phyloP scores from a whole-genome alignment of 2,888 invertebrate species.

The Pemphredon lugubris region DNA sequence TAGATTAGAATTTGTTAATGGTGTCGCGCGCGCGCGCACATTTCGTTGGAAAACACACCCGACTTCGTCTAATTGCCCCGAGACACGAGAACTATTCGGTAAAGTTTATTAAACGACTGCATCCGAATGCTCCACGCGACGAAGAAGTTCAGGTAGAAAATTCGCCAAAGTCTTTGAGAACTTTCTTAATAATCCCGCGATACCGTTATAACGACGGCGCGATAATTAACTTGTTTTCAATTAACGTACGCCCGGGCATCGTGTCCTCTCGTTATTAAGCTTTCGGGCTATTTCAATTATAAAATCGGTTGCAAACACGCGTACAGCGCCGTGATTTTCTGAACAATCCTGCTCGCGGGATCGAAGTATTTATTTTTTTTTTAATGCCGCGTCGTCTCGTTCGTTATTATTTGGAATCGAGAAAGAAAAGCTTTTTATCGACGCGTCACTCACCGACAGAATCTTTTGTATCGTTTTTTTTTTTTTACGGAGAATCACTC shows the following conservation, averaged over 20 bases:
- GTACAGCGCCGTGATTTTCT: no score
- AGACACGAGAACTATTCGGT: conserved; percentile 1
- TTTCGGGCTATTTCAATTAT: background rate
- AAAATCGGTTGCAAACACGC: no score
- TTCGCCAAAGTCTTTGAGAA: background rate
- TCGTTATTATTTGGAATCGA: no score
- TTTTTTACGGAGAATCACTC: conserved; percentile 29
- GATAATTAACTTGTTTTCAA: background rate
- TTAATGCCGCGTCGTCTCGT: no score
- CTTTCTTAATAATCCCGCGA: background rate
- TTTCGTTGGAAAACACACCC: conserved; percentile 26
- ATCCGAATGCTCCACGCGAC: background rate
- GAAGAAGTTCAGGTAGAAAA: background rate
- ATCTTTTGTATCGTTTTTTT: background rate
- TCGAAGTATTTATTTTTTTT: no score
- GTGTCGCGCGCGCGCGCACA: conserved; percentile 35
- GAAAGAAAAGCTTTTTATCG: no score
- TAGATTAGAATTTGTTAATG: conserved; percentile 64
- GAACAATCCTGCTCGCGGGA: no score
- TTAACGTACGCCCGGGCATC: background rate
- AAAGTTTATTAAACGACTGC: conserved; percentile 4
- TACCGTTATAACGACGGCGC: background rate
- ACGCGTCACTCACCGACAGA: no score
- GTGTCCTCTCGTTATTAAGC: background rate
- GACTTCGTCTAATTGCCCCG: conserved; percentile 12